A percentile compares a stretch with the other conserved stretches of the same genome.
Conservation (phyloP, 2,797 vertebrate species). For the Fistularia tabacaria region DNA sequence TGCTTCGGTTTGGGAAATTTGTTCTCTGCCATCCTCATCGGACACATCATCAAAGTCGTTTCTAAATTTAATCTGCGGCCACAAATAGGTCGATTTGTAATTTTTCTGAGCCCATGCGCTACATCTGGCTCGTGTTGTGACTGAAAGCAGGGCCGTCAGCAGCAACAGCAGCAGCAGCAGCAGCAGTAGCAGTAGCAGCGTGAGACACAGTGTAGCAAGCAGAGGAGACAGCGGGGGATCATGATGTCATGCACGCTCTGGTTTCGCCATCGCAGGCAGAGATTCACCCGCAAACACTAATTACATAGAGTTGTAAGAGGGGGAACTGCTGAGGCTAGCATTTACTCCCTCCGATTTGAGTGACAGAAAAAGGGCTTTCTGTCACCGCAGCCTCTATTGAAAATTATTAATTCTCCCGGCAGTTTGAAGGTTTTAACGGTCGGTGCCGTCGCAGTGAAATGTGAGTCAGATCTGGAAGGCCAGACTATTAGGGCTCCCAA, state of each 20-base stretch:
- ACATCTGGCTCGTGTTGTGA: slow-evolving; percentile 10
- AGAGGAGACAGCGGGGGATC: slow-evolving; percentile 28
- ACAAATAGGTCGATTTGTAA: neutral
- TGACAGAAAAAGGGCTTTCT: slow-evolving; percentile 40
- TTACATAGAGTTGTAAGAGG: slow-evolving; percentile 66
- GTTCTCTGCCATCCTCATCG: no score
- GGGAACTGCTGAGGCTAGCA: slow-evolving; percentile 71
- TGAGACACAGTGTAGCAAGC: slow-evolving; percentile 10
- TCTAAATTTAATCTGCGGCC: no score
- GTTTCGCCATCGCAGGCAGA: slow-evolving; percentile 68
- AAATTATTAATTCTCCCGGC: slow-evolving; percentile 25
- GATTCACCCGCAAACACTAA: slow-evolving; percentile 63
- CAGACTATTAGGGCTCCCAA: neutral
- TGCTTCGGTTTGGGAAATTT: no score
- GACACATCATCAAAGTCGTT: no score
- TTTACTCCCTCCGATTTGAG: slow-evolving; percentile 44
- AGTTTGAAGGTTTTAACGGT: slow-evolving; percentile 26
- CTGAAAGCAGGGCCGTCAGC: slow-evolving; percentile 15
- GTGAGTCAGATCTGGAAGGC: slow-evolving; percentile 35
- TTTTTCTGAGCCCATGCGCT: neutral
- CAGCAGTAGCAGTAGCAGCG: slow-evolving; percentile 5
- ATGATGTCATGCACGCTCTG: slow-evolving; percentile 68
- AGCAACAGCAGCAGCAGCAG: slow-evolving; percentile 3
- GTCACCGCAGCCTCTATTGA: slow-evolving; percentile 38
- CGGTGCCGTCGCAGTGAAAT: slow-evolving; percentile 12